A percentile compares a stretch with the other conserved stretches of the same genome.
These are phyloP conservation scores for Mamestra brassicae DNA, from an alignment of 2,888 invertebrate genomes.

Conservation along the genomic window DNA sequence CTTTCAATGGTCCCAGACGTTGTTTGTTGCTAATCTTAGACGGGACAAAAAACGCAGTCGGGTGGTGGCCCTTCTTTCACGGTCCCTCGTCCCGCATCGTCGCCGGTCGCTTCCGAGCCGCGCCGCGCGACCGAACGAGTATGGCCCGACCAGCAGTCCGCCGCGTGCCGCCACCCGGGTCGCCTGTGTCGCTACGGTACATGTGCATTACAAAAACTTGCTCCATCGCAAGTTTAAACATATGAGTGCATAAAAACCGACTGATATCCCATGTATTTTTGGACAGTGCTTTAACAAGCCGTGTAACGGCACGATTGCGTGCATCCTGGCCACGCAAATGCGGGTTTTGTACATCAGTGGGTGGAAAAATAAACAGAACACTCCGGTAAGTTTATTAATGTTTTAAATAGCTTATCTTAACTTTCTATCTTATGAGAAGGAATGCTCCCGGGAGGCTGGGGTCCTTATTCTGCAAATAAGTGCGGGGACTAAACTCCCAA, in stretches of 20 bases:
- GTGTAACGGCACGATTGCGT: slow-evolving; percentile 77
- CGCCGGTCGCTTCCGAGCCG: slow-evolving; percentile 71
- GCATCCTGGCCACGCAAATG: slow-evolving; percentile 81
- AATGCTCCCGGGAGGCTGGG: slow-evolving; percentile 64
- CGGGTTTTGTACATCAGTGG: slow-evolving; percentile 79
- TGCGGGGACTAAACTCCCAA: slow-evolving; percentile 9
- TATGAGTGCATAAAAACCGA: slow-evolving; percentile 76
- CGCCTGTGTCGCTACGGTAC: slow-evolving; percentile 73
- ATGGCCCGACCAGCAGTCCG: slow-evolving; percentile 75
- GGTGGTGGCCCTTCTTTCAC: slow-evolving; percentile 85
- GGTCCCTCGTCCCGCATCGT: slow-evolving; percentile 75
- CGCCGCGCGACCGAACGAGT: slow-evolving; percentile 63
- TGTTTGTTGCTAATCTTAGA: slow-evolving; percentile 86
- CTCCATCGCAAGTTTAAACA: slow-evolving; percentile 76
- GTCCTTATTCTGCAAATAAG: slow-evolving; percentile 42
- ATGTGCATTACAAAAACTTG: slow-evolving; percentile 73
- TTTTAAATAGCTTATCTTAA: slow-evolving; percentile 68
- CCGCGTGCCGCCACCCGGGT: slow-evolving; percentile 80
- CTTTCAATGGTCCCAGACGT: slow-evolving; percentile 79
- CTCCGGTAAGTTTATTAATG: slow-evolving; percentile 85
- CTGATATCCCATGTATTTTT: slow-evolving; percentile 77
- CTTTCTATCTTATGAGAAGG: slow-evolving; percentile 62
- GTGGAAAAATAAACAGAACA: slow-evolving; percentile 87
- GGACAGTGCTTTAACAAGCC: slow-evolving; percentile 76
- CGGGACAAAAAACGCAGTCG: slow-evolving; percentile 85